Evolutionary conservation across 2,888 invertebrate genomes (phyloP), one percentile per base, ranked within the genome.

Genomic region (Troilus luridus): DNA sequence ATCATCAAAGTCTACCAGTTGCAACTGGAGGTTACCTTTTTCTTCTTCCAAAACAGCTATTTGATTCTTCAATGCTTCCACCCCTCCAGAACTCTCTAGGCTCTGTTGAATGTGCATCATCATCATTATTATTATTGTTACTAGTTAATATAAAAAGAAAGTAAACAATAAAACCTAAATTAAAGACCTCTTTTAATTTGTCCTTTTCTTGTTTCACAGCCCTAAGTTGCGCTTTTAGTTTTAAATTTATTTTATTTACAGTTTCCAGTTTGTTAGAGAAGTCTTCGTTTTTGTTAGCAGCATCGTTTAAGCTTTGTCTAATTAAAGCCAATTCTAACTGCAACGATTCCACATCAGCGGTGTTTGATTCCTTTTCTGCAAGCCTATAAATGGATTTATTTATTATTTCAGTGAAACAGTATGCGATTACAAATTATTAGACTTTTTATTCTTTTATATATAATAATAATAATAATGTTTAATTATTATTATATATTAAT

Each of bases 21-120:
- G 97, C 94, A 98, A 95, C 94, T 98, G 98, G 93, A 98, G 96
- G 94, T 98, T 97, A 93, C 98, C 98, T 95, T 98, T 98, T 94
- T 98, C 98, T 94, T 98, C 98, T 94, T 98, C 98, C 92, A 98
- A 94, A 94, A 98, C 97, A 21, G 97, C 97, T 92, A 98, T 96
- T 95, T 96, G 96, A 93, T 97, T 96, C 92, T 96, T 96, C 89
- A 97, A 94, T 92, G 95, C 88, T 62, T 96, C 95, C 91, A 97
- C 95, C 94, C 97, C 96, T 72, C 96, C 95, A 94, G 81, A 60
- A 64, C 72, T 90, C 88, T 91, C 89, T 64, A 58, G 77, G 56
- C 90, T 89, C 92, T 92, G 91, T 58, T 12, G n/a, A 85, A 85
- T 21, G 56, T 27, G 41, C 7, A 41, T 14, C 72, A 41, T 77